phyloP scores from a whole-genome alignment of 2,113 vertebrate species.

The Nycticorax nycticorax region DNA sequence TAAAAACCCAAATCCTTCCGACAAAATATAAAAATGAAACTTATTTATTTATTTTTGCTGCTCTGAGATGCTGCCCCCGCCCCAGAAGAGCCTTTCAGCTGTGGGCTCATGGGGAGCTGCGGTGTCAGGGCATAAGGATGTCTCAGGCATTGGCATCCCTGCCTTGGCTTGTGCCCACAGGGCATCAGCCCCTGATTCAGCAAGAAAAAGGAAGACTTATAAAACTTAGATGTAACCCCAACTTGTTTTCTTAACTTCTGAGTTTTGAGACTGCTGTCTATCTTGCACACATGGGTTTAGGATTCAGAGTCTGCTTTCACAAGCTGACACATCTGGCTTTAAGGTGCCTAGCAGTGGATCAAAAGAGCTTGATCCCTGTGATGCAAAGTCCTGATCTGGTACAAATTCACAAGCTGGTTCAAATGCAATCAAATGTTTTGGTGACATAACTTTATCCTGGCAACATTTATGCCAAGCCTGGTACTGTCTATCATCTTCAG shows the following conservation, averaged over 20 bases:
- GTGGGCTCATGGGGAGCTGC: accelerated
- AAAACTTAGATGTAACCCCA: not conserved
- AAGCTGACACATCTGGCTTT: not conserved
- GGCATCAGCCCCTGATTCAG: not conserved
- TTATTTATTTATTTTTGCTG: not conserved
- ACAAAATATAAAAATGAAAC: not conserved
- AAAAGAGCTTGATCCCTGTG: not conserved
- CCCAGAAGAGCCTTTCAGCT: not conserved
- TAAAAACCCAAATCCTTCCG: constrained; percentile 26
- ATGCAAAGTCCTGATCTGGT: not conserved
- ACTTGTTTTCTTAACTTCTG: not conserved
- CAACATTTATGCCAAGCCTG: not conserved
- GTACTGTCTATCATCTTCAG: not conserved
- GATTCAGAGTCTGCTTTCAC: not conserved
- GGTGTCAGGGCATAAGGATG: not conserved
- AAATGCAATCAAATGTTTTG: not conserved
- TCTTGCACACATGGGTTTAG: not conserved
- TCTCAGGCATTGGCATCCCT: not conserved
- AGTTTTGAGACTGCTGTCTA: not conserved
- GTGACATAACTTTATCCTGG: not conserved
- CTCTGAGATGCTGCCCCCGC: not conserved
- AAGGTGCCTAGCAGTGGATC: not conserved
- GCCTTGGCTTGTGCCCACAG: not conserved
- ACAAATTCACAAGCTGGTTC: not conserved
- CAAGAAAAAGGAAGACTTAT: not conserved